Evolutionary conservation across 2,888 invertebrate species (phyloP).

Genomic region (Dascillus cervinus): DNA sequence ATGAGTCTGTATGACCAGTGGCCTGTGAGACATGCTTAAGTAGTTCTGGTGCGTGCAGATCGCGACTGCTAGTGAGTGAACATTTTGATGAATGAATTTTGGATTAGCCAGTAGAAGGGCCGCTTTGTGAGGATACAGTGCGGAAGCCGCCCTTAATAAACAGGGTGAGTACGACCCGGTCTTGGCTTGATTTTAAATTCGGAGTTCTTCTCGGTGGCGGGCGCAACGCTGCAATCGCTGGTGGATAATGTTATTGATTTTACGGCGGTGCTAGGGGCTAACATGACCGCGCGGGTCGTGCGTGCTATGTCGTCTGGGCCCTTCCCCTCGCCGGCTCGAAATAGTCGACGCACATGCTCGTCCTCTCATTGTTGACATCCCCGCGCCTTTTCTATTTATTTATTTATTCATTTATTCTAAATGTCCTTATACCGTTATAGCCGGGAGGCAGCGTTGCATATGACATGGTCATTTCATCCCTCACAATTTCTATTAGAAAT

Average conservation of each 20-base stretch:
- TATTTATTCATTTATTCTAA: no score
- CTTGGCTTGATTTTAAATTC: no score
- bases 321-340: slow-evolving; percentile 21
- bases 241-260: slow-evolving; percentile 40
- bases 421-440: no score
- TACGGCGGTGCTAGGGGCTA: slow-evolving; percentile 31
- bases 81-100: slow-evolving; percentile 1
- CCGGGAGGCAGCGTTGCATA: no score
- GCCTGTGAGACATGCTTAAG: slow-evolving; percentile 15
- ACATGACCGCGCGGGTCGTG: slow-evolving; percentile 26
- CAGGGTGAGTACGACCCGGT: no score
- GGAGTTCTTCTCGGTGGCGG: slow-evolving; percentile 6
- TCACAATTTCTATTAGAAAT: no score
- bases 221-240: slow-evolving; percentile 28
- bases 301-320: slow-evolving; percentile 23
- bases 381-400: slow-evolving; percentile 1
- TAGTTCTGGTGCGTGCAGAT: slow-evolving; percentile 11
- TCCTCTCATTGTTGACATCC: slow-evolving; percentile 19
- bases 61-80: slow-evolving; percentile 7
- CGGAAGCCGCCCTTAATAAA: no score
- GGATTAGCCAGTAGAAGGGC: neutral
- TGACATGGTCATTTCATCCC: no score
- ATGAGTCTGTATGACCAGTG: slow-evolving; percentile 19
- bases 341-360: slow-evolving; percentile 23
- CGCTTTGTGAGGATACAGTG: neutral